These are phyloP conservation scores for Lasius fuliginosus DNA, from an alignment of 2,888 invertebrate genomes.

Conservation along the genomic window DNA sequence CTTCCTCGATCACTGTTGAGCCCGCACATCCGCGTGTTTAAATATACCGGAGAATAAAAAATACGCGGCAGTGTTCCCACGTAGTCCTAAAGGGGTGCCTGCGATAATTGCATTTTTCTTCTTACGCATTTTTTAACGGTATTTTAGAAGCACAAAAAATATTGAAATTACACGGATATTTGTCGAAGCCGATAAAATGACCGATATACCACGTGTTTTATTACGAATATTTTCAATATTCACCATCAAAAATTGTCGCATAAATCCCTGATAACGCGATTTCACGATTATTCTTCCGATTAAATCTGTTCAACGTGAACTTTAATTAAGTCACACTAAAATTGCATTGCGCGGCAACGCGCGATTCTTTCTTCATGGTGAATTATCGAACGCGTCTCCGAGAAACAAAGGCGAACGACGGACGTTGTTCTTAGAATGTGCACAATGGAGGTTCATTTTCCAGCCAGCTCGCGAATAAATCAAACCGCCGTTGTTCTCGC, in stretches of 20 bases:
- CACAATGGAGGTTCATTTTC: constrained; percentile 36
- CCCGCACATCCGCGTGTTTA: constrained; percentile 37
- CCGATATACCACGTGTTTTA: not conserved
- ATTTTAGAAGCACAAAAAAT: not conserved
- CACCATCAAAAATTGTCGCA: not conserved
- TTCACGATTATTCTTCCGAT: not conserved
- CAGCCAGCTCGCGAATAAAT: constrained; percentile 35
- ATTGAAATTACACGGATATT: constrained; percentile 28
- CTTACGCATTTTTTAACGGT: constrained; percentile 5
- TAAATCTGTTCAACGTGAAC: not conserved
- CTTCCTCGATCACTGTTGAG: constrained; percentile 49
- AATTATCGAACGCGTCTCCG: constrained; percentile 5
- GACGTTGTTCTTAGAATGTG: constrained; percentile 22
- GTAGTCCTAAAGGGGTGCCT: not conserved
- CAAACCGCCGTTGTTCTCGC: constrained; percentile 29
- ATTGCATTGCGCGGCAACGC: not conserved
- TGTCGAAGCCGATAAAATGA: not conserved
- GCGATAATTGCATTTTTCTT: constrained; percentile 32
- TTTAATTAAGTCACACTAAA: constrained; percentile 8
- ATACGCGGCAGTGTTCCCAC: not conserved
- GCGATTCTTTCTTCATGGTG: not conserved
- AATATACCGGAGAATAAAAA: constrained; percentile 18
- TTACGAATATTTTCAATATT: not conserved
- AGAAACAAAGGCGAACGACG: constrained; percentile 1
- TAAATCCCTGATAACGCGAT: not conserved